phyloP scores from a whole-genome alignment of 2,113 vertebrate species.

The Pseudopodoces humilis region DNA sequence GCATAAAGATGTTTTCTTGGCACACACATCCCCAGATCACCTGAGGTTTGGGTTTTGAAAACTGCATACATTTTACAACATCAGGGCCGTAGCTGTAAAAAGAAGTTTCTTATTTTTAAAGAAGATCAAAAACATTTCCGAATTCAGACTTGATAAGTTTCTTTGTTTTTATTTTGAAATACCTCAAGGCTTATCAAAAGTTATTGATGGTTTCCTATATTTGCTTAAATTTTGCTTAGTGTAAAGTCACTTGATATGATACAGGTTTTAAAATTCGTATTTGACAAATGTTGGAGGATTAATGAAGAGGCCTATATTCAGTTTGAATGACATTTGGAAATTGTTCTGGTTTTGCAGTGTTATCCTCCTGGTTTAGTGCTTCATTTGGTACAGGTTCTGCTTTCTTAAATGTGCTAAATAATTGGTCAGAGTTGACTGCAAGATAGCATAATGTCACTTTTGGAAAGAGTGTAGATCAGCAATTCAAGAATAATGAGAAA shows the following conservation, averaged over 20 bases:
- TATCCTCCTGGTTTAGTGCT: not conserved
- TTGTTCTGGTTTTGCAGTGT: not conserved
- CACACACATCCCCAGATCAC: accelerated
- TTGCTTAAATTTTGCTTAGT: not conserved
- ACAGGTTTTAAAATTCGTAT: not conserved
- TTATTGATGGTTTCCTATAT: not conserved
- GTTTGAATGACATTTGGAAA: constrained; percentile 14
- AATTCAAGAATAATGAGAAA: constrained; percentile 39
- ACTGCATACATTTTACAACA: not conserved
- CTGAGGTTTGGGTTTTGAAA: not conserved
- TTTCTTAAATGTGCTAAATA: constrained; percentile 32
- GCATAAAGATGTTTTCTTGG: not conserved
- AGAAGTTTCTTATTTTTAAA: not conserved
- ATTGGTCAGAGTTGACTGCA: constrained; percentile 50
- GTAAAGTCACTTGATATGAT: not conserved
- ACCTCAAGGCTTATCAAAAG: not conserved
- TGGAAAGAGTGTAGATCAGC: constrained; percentile 20
- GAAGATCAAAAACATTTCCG: not conserved
- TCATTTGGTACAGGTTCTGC: constrained; percentile 22
- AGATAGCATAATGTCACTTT: constrained; percentile 15
- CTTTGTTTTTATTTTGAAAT: not conserved
- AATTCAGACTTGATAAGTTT: not conserved
- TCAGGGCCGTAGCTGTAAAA: not conserved
- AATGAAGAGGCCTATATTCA: not conserved
- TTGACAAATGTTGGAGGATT: not conserved